Evolutionary conservation across 2,113 vertebrate genomes (phyloP), one percentile per base, ranked within the genome.

Genomic region (Plecturocebus donacophilus): DNA sequence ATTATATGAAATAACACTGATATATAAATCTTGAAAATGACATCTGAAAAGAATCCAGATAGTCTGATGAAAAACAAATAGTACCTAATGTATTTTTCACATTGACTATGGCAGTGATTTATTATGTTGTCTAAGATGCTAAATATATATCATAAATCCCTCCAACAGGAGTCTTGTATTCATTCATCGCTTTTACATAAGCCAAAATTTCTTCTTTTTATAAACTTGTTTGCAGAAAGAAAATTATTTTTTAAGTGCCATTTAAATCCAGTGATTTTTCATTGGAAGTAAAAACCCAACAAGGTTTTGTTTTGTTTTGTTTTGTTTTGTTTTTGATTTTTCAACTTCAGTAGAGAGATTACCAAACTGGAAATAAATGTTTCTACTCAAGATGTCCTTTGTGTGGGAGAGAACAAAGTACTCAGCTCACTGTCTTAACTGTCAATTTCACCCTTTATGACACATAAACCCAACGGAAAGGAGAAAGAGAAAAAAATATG

Each of bases 131-230:
- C 99, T 98, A 83, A 84, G 73, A 98, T 95, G 95, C 98, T 99
- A 98, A 99, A 98, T 98, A 98, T 96, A 98, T 86, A 98, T 98
- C 98, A 99, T 99, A 99, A 99, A 99, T 99, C 98, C 98, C 98
- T 98, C 97, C 97, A 98, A 89, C 93, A 98, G 97, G 97, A 98
- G 70, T 6, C 73, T 98, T 98, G 98, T 98, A 88, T 98, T 98
- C 98, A 99, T 99, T 98, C 97, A 98, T 99, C 98, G 99, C 96
- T 97, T 98, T 97, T 73, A 84, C 92, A 95, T 61, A 80, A 98
- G 90, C 94, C 95, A 98, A 98, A 83, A 94, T 96, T 97, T 98
- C 97, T 56, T 96, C 93, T 97, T 98, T 98, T 98, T 86, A 98
- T 97, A 97, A 98, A 95, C 95, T 92, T 98, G 95, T 97, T 49